Conservation (phyloP, 2,888 invertebrate genomes). For the Heliconius erato region DNA sequence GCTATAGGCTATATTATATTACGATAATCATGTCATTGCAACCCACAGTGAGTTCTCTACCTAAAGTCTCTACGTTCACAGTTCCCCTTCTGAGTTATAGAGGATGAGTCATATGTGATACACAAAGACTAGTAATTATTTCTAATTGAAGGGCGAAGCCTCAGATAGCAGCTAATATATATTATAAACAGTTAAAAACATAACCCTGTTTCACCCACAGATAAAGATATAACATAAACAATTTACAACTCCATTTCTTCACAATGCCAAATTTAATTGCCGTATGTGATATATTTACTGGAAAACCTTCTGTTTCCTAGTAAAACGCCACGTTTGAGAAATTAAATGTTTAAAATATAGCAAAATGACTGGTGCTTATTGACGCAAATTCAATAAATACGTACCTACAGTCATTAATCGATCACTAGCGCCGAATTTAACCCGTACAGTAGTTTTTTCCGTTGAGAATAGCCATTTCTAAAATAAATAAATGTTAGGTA, state of each 20-base stretch:
- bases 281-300: conserved; percentile 9
- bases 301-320: neutral
- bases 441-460: conserved; percentile 32
- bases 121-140: too few species aligned
- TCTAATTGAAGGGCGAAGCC: too few species aligned
- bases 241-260: neutral
- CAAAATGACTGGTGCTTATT: conserved; percentile 11
- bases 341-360: conserved; percentile 20
- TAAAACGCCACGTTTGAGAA: neutral
- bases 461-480: conserved; percentile 54
- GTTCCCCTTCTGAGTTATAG: too few species aligned
- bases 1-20: too few species aligned
- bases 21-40: too few species aligned
- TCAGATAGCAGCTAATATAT: too few species aligned
- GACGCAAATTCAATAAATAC: conserved; percentile 30
- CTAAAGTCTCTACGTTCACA: too few species aligned
- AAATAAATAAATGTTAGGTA: conserved; percentile 68
- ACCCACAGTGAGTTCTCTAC: too few species aligned
- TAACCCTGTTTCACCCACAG: neutral
- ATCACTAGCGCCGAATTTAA: conserved; percentile 39
- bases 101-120: too few species aligned
- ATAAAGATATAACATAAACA: neutral
- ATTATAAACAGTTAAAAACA: neutral
- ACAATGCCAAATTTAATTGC: neutral
- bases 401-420: conserved; percentile 26